Percentiles rank a stretch among this genome's conserved stretches.
Evolutionary conservation across 2,797 vertebrate species (phyloP).

Genomic region (Prunella strophiata): DNA sequence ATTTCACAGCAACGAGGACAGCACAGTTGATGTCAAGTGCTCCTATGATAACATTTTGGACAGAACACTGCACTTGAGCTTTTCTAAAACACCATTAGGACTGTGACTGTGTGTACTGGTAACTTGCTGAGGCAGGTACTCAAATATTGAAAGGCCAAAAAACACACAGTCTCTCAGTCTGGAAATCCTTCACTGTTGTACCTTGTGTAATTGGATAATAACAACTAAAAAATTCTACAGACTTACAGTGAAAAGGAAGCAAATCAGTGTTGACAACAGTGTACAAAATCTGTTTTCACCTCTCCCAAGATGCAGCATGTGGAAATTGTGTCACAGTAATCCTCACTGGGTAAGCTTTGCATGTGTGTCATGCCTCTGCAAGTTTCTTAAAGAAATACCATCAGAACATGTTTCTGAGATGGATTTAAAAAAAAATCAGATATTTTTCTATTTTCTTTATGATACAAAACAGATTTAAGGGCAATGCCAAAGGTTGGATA

Average conservation of each 20-base stretch:
- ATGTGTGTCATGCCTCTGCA: accelerated
- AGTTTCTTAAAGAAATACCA: background rate
- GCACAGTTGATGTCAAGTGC: background rate
- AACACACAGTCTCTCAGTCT: background rate
- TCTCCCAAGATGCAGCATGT: background rate
- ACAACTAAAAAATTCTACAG: background rate
- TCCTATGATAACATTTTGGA: background rate
- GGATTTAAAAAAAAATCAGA: no score
- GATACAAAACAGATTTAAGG: background rate
- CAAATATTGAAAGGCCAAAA: background rate
- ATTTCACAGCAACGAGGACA: accelerated
- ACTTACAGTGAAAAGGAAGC: background rate
- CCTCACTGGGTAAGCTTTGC: background rate
- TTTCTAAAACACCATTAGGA: background rate
- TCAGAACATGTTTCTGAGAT: background rate
- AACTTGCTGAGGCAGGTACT: background rate
- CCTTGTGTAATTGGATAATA: background rate
- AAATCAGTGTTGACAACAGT: background rate
- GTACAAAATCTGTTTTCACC: background rate
- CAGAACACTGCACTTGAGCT: background rate
- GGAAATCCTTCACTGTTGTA: background rate
- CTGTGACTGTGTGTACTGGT: background rate
- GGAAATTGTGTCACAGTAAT: accelerated
- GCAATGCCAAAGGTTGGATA: background rate
- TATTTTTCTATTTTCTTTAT: background rate